These are phyloP conservation scores for Eclectus roratus DNA, from an alignment of 2,113 vertebrate species.

Conservation along the genomic window DNA sequence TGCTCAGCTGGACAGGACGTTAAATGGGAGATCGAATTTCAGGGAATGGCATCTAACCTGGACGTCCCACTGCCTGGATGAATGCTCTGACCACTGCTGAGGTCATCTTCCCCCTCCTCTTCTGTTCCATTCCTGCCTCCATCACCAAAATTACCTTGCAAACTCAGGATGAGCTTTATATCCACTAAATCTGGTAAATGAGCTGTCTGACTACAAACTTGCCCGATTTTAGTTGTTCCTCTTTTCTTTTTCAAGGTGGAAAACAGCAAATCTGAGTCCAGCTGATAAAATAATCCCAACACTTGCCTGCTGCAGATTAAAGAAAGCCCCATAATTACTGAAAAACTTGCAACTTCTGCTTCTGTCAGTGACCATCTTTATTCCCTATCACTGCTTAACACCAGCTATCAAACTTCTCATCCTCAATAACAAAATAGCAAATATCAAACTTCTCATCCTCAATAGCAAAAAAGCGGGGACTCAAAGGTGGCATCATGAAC, in stretches of 20 bases:
- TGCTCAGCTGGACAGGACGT: neutral
- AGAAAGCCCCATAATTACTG: neutral
- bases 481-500: neutral
- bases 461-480: neutral
- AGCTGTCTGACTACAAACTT: neutral
- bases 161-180: neutral
- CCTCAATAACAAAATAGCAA: too few relatives aligned
- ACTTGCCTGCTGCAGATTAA: constrained; percentile 31
- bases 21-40: neutral
- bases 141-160: neutral
- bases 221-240: neutral
- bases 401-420: neutral
- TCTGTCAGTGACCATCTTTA: neutral
- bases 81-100: neutral
- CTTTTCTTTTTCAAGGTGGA: neutral
- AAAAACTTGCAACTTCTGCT: neutral
- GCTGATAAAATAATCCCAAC: constrained; percentile 32
- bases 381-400: neutral
- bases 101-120: neutral
- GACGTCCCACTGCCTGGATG: neutral
- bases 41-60: neutral
- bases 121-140: neutral
- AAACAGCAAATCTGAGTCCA: neutral
- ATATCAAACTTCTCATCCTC: neutral
- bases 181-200: neutral